phyloP scores from a whole-genome alignment of 2,113 vertebrate genomes.

The Nibea albiflora region DNA sequence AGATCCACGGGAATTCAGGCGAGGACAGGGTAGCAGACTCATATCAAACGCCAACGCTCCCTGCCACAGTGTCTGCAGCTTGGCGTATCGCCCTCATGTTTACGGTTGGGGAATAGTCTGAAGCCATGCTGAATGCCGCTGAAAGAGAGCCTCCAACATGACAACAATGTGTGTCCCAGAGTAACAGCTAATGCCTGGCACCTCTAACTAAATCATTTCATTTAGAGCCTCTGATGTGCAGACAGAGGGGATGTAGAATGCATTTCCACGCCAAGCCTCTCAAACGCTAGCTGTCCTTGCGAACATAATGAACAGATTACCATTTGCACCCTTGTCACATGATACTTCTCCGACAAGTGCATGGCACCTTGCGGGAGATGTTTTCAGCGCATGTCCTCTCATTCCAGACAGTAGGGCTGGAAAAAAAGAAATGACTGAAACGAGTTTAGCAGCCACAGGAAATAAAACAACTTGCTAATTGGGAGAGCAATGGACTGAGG shows the following conservation, averaged over 20 bases:
- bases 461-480: slow-evolving; percentile 75
- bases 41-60: slow-evolving; percentile 64
- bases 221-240: slow-evolving; percentile 76
- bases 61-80: slow-evolving; percentile 60
- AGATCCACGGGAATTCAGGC: slow-evolving; percentile 73
- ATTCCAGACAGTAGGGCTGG: slow-evolving; percentile 9
- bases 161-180: slow-evolving; percentile 66
- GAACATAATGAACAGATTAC: slow-evolving; percentile 72
- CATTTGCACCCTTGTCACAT: slow-evolving; percentile 64
- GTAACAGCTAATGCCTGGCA: slow-evolving; percentile 68
- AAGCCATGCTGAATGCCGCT: slow-evolving; percentile 53
- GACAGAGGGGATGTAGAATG: slow-evolving; percentile 66
- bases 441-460: slow-evolving; percentile 56
- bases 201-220: slow-evolving; percentile 76
- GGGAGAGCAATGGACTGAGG: slow-evolving; percentile 53
- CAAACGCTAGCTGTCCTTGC: slow-evolving; percentile 52
- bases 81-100: slow-evolving; percentile 62
- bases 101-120: slow-evolving; percentile 60
- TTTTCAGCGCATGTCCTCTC: slow-evolving; percentile 26
- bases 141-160: slow-evolving; percentile 69
- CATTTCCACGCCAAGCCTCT: slow-evolving; percentile 68
- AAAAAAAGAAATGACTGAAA: slow-evolving; percentile 30
- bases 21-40: slow-evolving; percentile 48
- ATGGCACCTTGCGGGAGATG: slow-evolving; percentile 53
- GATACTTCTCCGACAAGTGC: slow-evolving; percentile 53